Evolutionary conservation across 2,888 invertebrate species (phyloP).

Genomic region (Escarpia spicata): DNA sequence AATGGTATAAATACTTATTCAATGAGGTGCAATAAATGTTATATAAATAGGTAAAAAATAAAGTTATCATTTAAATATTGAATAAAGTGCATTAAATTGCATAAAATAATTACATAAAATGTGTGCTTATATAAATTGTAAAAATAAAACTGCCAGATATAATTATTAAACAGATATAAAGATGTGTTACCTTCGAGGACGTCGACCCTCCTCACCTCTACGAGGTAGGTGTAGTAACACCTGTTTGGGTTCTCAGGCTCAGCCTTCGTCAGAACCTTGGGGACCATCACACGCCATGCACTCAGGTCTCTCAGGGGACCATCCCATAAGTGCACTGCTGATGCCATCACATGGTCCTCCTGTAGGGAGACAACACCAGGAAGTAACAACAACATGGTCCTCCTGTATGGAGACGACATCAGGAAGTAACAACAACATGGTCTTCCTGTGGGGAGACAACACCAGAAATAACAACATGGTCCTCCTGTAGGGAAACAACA

Average conservation of each 20-base stretch:
- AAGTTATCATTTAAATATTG: too few species aligned
- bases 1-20: too few species aligned
- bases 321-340: constrained; percentile 26
- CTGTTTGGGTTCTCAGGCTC: constrained; percentile 65
- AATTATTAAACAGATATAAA: background rate
- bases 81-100: too few species aligned
- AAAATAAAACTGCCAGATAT: background rate
- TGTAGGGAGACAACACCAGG: background rate
- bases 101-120: too few species aligned
- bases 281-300: constrained; percentile 75
- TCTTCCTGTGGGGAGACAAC: too few species aligned
- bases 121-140: too few species aligned
- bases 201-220: constrained; percentile 66
- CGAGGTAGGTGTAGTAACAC: constrained; percentile 64
- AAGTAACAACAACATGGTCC: background rate
- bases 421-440: background rate
- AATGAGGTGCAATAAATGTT: too few species aligned
- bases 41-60: too few species aligned
- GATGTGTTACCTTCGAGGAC: constrained; percentile 39
- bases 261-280: constrained; percentile 68
- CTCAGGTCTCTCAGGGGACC: constrained; percentile 71
- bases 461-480: too few species aligned
- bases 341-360: background rate
- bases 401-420: background rate
- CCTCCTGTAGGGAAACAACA: too few species aligned